Evolutionary conservation across 1,140 invertebrate genomes (phyloP), one percentile per base, ranked within the genome.

Genomic region (Penaeus japonicus): DNA sequence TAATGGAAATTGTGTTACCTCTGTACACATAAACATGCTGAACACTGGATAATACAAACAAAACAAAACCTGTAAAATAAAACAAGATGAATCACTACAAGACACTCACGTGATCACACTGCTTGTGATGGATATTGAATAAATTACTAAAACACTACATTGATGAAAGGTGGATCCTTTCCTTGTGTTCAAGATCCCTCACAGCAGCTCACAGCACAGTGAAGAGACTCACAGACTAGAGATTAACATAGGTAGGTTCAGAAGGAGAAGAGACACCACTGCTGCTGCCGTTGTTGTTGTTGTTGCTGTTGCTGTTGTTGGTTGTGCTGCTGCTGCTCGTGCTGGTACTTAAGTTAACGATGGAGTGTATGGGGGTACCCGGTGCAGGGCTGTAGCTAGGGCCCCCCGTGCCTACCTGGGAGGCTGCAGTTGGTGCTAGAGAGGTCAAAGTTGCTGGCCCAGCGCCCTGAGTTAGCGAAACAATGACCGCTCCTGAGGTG

Each of bases 231-330:
- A 90, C 90, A 88, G 90, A 89, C 90, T 90, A 90, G 87, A 90
- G 90, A 87, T 90, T 90, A 89, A 90, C 90, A 89, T 90, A 90
- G 81, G 90, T 90, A 85, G 90, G 90, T 88, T 90, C 90, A 75
- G 90, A 87, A 79, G 88, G 90, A 88, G 88, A 89, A 81, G 90
- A 89, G 80, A 90, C 90, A 88, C 90, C 89, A 89, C 83, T 88
- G 87, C 83, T 89, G 85, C 81, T 88, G 27, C 89, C 85, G 84
- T 87, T 89, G 88, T 89, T 89, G 84, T 84, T 90, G 88, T 89
- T 89, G 87, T 62, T 87, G 84, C 35, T 86, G 85, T 85, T 90
- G 88, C 62, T 89, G 85, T 77, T 87, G 70, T 81, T 89, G 62
- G 84, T 82, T 22, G 53, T 85, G 87, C 80, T 89, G 84, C 85